A percentile compares a stretch with the other conserved stretches of the same genome.
phyloP scores from a whole-genome alignment of 2,888 invertebrate species.

The Parelbella ahira region DNA sequence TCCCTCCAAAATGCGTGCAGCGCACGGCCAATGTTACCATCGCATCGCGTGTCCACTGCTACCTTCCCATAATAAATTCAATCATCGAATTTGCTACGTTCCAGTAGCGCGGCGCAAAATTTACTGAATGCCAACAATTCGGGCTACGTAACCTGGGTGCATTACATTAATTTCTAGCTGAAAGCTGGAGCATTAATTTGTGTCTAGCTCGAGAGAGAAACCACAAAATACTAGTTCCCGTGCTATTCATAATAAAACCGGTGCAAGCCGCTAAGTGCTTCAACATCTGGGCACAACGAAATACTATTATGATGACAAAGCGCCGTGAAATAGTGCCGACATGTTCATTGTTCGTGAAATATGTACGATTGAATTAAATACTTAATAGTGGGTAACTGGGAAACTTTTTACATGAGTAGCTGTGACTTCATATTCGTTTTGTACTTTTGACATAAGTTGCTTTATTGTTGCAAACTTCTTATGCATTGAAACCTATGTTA shows the following conservation, averaged over 20 bases:
- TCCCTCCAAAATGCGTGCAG: too few relatives aligned
- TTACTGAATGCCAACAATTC: constrained; percentile 70
- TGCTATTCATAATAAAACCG: constrained; percentile 78
- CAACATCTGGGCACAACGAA: constrained; percentile 71
- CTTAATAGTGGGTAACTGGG: constrained; percentile 5
- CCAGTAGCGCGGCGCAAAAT: constrained; percentile 53
- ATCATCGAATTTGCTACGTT: too few relatives aligned
- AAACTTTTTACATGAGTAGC: constrained; percentile 14
- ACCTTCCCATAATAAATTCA: too few relatives aligned
- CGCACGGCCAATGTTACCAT: too few relatives aligned
- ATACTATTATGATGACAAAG: constrained; percentile 67
- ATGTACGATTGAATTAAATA: constrained; percentile 26
- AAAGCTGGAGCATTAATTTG: constrained; percentile 77
- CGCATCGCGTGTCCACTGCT: too few relatives aligned
- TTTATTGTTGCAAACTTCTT: too few relatives aligned
- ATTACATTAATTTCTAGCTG: constrained; percentile 78
- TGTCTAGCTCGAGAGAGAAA: constrained; percentile 69
- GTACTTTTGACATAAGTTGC: too few relatives aligned
- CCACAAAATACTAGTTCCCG: constrained; percentile 78
- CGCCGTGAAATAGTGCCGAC: constrained; percentile 37
- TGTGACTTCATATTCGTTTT: too few relatives aligned
- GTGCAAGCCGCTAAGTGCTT: constrained; percentile 74
- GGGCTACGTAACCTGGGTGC: constrained; percentile 71
- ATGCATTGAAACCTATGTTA: too few relatives aligned
- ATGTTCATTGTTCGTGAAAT: constrained; percentile 15